A percentile compares a stretch with the other conserved stretches of the same genome.
Conservation (phyloP, 2,888 invertebrate species). For the Colostygia pectinataria region DNA sequence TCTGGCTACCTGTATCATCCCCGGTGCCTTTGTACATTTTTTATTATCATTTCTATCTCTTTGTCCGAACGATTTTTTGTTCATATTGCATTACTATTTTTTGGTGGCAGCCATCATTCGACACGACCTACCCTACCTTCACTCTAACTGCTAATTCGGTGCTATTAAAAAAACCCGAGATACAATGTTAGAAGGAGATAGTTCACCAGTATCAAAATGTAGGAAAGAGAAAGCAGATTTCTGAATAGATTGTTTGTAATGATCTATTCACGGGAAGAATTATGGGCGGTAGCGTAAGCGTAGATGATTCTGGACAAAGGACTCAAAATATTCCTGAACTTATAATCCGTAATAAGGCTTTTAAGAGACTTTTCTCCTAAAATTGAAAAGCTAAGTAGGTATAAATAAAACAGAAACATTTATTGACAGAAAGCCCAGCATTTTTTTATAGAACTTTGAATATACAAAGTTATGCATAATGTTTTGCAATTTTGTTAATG, state of each 20-base stretch:
- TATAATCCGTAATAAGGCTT: not conserved
- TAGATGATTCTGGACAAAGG: conserved; percentile 32
- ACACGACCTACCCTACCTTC: conserved; percentile 45
- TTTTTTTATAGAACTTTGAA: no score
- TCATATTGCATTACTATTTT: conserved; percentile 71
- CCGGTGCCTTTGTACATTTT: conserved; percentile 66
- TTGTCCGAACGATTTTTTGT: conserved; percentile 61
- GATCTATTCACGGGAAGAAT: conserved; percentile 36
- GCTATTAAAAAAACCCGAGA: conserved; percentile 31
- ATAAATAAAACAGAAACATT: no score
- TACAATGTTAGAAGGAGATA: conserved; percentile 30
- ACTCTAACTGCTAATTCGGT: conserved; percentile 76
- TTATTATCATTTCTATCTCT: conserved; percentile 53
- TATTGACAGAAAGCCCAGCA: no score
- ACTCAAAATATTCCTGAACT: conserved; percentile 18
- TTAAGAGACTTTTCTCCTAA: no score
- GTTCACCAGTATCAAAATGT: conserved; percentile 8
- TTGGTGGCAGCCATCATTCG: conserved; percentile 74
- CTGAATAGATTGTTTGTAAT: conserved; percentile 38
- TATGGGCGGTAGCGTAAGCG: conserved; percentile 30
- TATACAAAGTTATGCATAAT: no score
- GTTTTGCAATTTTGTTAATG: no score
- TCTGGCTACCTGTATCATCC: conserved; percentile 76
- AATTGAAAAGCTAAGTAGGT: no score
- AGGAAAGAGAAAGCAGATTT: conserved; percentile 35